Base-by-base conservation (phyloP, 2,888 invertebrate genomes). In the Eugnorisma glareosa region DNA sequence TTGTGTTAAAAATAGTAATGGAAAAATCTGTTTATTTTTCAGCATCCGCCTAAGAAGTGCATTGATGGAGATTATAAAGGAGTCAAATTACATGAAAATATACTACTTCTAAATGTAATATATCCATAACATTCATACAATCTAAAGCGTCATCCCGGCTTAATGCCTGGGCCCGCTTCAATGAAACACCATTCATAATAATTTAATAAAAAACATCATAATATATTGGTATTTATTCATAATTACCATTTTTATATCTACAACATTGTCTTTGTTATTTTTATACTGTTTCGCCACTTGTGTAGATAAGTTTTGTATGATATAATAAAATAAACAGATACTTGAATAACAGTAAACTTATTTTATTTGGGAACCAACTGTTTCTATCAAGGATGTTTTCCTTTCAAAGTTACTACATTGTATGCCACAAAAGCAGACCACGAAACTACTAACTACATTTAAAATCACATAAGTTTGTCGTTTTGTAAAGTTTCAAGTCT, bases 11-110 rank as follows among this genome's bases (percentile, higher is more conserved):
- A 21, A 0, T 18, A 59, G 21, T 51, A 28, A 48, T 37, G 35
- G 45, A 0, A n/a, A 40, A 2, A 66, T 69, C 1, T 35, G 10
- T 79, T 77, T 79, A 71, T 51, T 71, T 93, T 92, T n/a, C 92
- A 94, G 94, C 94, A 45, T 92, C 94, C 84, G 94, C 94, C 83
- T 94, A 90, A 91, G 45, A 74, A 75, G 40, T 61, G 40, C 21
- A 70, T n/a, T 73, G 15, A 73, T 69, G 77, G 28, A 75, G 45
- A n/a, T 67, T 59, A 72, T 28, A 76, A 18, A 13, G 45, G 69
- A 79, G 31, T 68, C 40, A 68, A 28, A 67, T 43, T 59, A 66
- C 18, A n/a, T 35, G 18, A 70, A 68, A 64, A 54, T 24, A 48
- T n/a, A n/a, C n/a, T n/a, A 35, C 18, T 35, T 64, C 31, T n/a